Base-by-base conservation (phyloP, 1,140 invertebrate species). In the Monomorium pharaonis region DNA sequence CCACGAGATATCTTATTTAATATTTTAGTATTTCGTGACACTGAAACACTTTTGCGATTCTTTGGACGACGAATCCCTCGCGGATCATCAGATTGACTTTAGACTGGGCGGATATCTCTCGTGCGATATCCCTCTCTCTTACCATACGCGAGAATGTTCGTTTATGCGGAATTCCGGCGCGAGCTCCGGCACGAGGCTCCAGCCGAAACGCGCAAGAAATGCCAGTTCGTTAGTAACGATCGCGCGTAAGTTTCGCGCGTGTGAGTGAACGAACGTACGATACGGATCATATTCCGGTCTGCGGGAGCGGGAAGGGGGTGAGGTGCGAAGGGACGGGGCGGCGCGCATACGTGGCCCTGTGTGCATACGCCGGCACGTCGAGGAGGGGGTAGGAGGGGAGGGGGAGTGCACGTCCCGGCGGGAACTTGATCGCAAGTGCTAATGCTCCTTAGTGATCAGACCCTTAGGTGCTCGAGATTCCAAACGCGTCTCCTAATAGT, bases 391-490 rank as follows among this genome's bases (percentile, higher is more conserved):
- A n/a, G n/a, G n/a, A n/a, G n/a, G n/a, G n/a, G n/a, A n/a, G n/a
- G n/a, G n/a, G n/a, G n/a, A n/a, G n/a, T n/a, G 81, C 44, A 76
- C 58, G 56, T 85, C 37, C 30, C 27, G 62, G 76, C n/a, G 62
- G 62, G 78, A 83, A 74, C 67, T 86, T 81, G 78, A 77, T 65
- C 74, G 81, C 85, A 70, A 86, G 85, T 83, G 85, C 84, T 86
- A 86, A 86, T 84, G 85, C 63, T 72, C 85, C 85, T 86, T 81
- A 84, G 65, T 60, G 85, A 86, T 86, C 81, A 70, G 78, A n/a
- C 84, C 63, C 49, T n/a, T 69, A 70, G 78, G 77, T 84, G 63
- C 78, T 81, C 65, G 63, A 69, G 78, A 83, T 86, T 86, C 76
- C 77, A 37, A 70, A 84, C 85, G 69, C 84, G 84, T 78, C 62